Evolutionary conservation across 2,113 vertebrate genomes (phyloP), one percentile per base, ranked within the genome.

Genomic region (Origma solitaria): DNA sequence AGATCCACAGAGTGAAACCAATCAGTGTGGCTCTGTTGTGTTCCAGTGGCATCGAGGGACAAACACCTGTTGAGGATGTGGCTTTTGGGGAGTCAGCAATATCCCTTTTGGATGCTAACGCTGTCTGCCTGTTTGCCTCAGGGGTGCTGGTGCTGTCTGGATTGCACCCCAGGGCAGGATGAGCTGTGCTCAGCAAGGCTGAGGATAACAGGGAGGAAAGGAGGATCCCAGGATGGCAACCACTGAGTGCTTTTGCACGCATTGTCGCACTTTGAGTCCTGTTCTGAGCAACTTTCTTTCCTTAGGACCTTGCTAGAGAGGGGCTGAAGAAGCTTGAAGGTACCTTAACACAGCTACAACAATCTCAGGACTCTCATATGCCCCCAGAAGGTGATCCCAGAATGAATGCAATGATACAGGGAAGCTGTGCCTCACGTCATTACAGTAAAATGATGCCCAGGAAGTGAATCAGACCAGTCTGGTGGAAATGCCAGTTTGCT

Each of bases 41-140:
- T n/a, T n/a, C 11, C 31, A 72, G 51, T 11, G 15, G 23, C 23
- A 20, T 2, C 1, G 2, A 33, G 76, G 56, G 10, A 66, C n/a
- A 40, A 87, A 16, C 25, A 25, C 8, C 22, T 56, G 35, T 21
- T 40, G 87, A 56, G 42, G 21, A 23, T 50, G 4, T 90, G 61
- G 10, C 5, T 72, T 60, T 42, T 82, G 35, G 22, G 47, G 33
- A 44, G 15, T 22, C 61, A 49, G 0, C 9, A 77, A 0, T 21
- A 3, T 12, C n/a, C 2, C 2, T 6, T 1, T 0, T 35, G 68
- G 60, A 15, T 54, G 82, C 24, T 61, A 2, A 24, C 31, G 50
- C 30, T 80, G 31, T 14, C 50, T 89, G 33, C 5, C 1, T 9
- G 4, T 24, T 58, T 64, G 61, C 45, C 45, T 1, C 33, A 53